phyloP scores from a whole-genome alignment of 64 coral and sea anemone species.

The Pocillopora verrucosa region DNA sequence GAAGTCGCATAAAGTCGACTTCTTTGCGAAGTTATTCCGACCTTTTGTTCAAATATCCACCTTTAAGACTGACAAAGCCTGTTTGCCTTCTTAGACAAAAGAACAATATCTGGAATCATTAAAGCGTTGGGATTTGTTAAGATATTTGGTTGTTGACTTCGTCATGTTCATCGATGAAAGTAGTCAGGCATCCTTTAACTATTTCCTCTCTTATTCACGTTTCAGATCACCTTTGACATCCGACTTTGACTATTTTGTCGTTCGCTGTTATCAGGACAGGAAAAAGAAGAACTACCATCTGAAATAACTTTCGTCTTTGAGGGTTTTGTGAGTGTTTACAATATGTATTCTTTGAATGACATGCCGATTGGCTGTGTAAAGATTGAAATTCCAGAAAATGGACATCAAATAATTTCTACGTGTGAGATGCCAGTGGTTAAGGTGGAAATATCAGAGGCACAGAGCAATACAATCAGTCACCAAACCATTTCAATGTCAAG shows the following conservation, averaged over 20 bases:
- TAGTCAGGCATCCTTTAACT: neutral
- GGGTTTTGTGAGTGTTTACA: neutral
- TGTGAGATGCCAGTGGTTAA: neutral
- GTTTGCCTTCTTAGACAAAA: no score
- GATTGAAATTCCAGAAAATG: conserved; percentile 3
- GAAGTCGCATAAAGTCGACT: no score
- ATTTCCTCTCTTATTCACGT: neutral
- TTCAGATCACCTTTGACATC: neutral
- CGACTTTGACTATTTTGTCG: neutral
- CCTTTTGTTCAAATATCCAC: no score
- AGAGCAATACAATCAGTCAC: neutral
- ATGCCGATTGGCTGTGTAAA: neutral
- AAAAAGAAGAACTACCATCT: neutral
- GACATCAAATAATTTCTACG: neutral
- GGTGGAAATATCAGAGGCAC: neutral
- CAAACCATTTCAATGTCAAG: neutral
- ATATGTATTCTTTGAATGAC: conserved; percentile 11
- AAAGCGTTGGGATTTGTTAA: no score
- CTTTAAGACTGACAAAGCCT: no score
- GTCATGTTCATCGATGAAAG: neutral
- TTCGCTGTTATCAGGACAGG: neutral
- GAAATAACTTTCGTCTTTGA: neutral
- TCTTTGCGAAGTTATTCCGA: no score
- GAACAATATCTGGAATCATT: no score
- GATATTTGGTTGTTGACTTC: no score